A percentile compares a stretch with the other conserved stretches of the same genome.
Conservation (phyloP, 92 coral and sea anemone species). For the Umimayanthus chanpuru region DNA sequence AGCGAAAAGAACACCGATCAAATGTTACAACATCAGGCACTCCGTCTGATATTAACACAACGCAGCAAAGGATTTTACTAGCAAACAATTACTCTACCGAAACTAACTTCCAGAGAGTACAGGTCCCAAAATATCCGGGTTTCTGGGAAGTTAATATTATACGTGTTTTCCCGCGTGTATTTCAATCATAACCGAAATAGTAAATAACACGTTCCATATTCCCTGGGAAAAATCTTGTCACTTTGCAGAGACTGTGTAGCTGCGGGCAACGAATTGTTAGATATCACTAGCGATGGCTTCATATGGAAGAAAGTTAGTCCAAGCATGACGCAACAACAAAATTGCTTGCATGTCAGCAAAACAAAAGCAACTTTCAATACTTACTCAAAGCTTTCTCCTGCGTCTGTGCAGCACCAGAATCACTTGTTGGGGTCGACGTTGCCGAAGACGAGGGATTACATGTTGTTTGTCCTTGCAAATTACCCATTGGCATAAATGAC, state of each 20-base stretch:
- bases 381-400: slow-evolving; percentile 76
- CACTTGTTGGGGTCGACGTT: slow-evolving; percentile 46
- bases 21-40: slow-evolving; percentile 19
- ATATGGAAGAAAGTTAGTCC: slow-evolving; percentile 26
- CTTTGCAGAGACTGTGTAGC: slow-evolving; percentile 24
- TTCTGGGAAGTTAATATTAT: not conserved
- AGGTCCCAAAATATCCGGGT: not conserved
- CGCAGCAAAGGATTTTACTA: not conserved
- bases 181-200: not conserved
- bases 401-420: slow-evolving; percentile 47
- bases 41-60: not conserved
- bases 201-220: slow-evolving; percentile 13
- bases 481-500: slow-evolving; percentile 67
- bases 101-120: too few species aligned
- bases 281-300: slow-evolving; percentile 22
- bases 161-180: not conserved
- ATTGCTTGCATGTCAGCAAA: slow-evolving; percentile 39
- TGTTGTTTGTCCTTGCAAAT: slow-evolving; percentile 60
- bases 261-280: not conserved
- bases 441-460: slow-evolving; percentile 45
- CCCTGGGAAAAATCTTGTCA: slow-evolving; percentile 21
- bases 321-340: slow-evolving; percentile 32
- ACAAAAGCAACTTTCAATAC: slow-evolving; percentile 54
- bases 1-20: not conserved
- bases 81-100: not conserved